Conservation (phyloP, 2,888 invertebrate genomes). For the Laspeyria flexula region DNA sequence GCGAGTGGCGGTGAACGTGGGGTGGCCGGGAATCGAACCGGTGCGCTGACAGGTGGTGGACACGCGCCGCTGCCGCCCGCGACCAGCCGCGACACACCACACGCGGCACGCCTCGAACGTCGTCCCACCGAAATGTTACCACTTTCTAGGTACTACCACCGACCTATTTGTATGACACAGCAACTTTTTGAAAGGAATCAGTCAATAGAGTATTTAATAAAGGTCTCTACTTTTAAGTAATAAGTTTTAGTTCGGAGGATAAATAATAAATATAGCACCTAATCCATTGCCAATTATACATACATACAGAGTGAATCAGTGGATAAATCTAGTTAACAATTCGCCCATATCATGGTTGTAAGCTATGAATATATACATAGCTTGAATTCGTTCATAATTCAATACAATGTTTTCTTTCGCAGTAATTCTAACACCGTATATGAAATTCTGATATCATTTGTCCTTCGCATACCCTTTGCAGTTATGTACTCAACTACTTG, state of each 20-base stretch:
- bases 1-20: constrained; percentile 46
- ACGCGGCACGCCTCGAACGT: constrained; percentile 56
- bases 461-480: constrained; percentile 75
- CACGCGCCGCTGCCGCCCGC: constrained; percentile 68
- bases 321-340: not conserved
- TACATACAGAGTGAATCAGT: no score
- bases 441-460: constrained; percentile 67
- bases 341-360: not conserved
- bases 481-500: constrained; percentile 46
- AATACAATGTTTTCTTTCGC: constrained; percentile 16
- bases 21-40: constrained; percentile 62
- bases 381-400: constrained; percentile 29
- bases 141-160: constrained; percentile 18
- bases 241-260: no score
- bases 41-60: constrained; percentile 78
- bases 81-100: constrained; percentile 28
- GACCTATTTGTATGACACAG: constrained; percentile 14
- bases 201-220: not conserved
- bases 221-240: no score
- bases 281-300: no score
- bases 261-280: no score
- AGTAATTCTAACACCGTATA: constrained; percentile 41
- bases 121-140: constrained; percentile 34
- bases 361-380: not conserved
- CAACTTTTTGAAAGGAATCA: constrained; percentile 2